Evolutionary conservation across 1,140 invertebrate species (phyloP).

Genomic region (Danaus melanippus): DNA sequence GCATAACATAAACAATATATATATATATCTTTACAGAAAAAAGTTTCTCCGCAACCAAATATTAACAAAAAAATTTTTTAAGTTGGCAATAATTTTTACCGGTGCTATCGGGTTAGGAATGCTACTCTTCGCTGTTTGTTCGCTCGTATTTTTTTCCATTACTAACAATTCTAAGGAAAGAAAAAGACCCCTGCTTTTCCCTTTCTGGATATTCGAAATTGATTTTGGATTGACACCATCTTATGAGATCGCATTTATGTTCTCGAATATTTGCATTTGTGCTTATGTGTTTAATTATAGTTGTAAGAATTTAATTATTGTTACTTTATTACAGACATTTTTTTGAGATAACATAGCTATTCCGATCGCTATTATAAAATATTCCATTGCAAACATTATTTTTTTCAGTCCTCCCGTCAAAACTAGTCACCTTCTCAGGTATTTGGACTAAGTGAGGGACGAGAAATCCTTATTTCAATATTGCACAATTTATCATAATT

Average conservation of each 20-base stretch:
- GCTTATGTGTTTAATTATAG: slow-evolving; percentile 35
- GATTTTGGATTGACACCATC: slow-evolving; percentile 36
- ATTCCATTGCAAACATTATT: slow-evolving; percentile 3
- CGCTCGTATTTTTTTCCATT: slow-evolving; percentile 25
- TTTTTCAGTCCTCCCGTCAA: too few species aligned
- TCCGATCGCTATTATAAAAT: neutral
- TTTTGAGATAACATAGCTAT: neutral
- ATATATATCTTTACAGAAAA: slow-evolving; percentile 25
- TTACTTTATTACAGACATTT: neutral
- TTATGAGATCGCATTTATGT: slow-evolving; percentile 41
- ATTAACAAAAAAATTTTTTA: slow-evolving; percentile 34
- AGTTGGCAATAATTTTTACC: slow-evolving; percentile 28
- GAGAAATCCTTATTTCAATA: too few species aligned
- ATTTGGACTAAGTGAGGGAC: too few species aligned
- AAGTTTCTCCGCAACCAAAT: slow-evolving; percentile 38
- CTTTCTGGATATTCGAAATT: slow-evolving; percentile 35
- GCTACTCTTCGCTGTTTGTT: slow-evolving; percentile 17
- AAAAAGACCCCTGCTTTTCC: slow-evolving; percentile 37
- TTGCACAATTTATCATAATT: too few species aligned
- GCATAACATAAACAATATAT: slow-evolving; percentile 5
- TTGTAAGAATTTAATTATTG: slow-evolving; percentile 35
- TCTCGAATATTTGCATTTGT: slow-evolving; percentile 27
- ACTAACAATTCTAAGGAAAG: slow-evolving; percentile 24
- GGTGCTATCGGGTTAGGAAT: slow-evolving; percentile 21
- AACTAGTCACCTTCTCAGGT: too few species aligned